Evolutionary conservation across 2,888 invertebrate species (phyloP).

Genomic region (Cyclophora albipunctata): DNA sequence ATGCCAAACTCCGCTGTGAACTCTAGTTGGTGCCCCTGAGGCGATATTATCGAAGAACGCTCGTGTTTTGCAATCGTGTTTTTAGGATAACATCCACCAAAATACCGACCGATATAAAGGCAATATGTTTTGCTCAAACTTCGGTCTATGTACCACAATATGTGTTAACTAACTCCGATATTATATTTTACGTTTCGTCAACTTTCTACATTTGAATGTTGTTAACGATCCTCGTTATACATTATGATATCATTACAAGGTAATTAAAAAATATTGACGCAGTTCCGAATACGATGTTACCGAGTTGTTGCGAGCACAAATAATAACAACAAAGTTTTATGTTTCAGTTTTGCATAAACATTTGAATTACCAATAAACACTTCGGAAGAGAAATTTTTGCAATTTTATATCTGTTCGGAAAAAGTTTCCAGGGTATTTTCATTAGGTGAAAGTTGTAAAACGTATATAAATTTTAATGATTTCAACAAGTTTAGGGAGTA

Average conservation of each 20-base stretch:
- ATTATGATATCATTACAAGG: too few species aligned
- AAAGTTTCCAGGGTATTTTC: slow-evolving; percentile 45
- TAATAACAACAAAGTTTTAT: too few species aligned
- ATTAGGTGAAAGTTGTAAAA: slow-evolving; percentile 45
- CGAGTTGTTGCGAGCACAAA: too few species aligned
- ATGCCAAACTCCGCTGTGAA: not conserved
- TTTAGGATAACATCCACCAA: not conserved
- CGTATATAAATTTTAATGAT: slow-evolving; percentile 62
- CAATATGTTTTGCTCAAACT: too few species aligned
- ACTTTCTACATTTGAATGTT: too few species aligned
- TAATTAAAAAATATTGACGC: too few species aligned
- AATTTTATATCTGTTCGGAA: slow-evolving; percentile 26
- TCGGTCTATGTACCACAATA: too few species aligned
- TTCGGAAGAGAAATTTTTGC: slow-evolving; percentile 18
- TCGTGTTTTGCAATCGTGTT: slow-evolving; percentile 7
- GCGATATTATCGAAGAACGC: slow-evolving; percentile 6
- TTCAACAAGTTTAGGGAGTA: slow-evolving; percentile 51
- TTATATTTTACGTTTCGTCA: too few species aligned
- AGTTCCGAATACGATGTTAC: too few species aligned
- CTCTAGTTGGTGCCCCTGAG: slow-evolving; percentile 3
- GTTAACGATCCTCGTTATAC: too few species aligned
- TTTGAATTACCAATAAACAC: slow-evolving; percentile 22
- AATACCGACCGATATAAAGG: too few species aligned
- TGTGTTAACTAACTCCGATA: too few species aligned
- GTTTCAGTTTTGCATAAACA: slow-evolving; percentile 10